Evolutionary conservation across 1,140 invertebrate species (phyloP), one percentile per base, ranked within the genome.

Genomic region (Ladona fulva): DNA sequence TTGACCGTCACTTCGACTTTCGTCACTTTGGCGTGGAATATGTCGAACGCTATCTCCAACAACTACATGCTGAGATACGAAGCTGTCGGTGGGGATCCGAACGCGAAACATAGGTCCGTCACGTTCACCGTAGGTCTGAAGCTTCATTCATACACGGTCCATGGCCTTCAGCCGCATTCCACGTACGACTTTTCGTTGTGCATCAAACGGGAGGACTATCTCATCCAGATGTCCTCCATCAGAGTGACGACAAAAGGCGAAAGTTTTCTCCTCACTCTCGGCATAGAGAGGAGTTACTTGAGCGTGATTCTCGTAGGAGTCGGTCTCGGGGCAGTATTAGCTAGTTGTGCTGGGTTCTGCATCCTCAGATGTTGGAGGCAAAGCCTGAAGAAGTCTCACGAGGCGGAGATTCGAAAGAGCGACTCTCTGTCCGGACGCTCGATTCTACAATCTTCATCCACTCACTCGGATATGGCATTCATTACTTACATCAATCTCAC

Each of bases 21-120:
- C 79, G 80, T 81, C 8, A 81, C 81, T 6, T 74, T 81, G 24
- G 76, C 81, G 25, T 81, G 81, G 81, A 81, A 81, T 75, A 78
- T 80, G 74, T 79, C 79, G 0, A 78, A 29, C 22, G 66, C 76
- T n/a, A 59, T 80, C 8, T 76, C 75, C 29, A 80, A 75, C 16
- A 80, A 76, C 75, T 81, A 81, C 75, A 42, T 80, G 66, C 73
- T 81, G 24, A 77, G 80, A 0, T 81, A 81, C 75, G 79, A 79
- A 59, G 75, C 79, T 11, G 75, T 79, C 16, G 59, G 42, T 19
- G n/a, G 24, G 29, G 29, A 37, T 37, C 29, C 29, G 8, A 37
- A 37, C 29, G 74, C 25, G 24, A 52, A 78, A 24, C 73, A 24
- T 11, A 16, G 24, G 16, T 79, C 79, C 52, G 77, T 78, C 7